Evolutionary conservation across 2,888 invertebrate genomes (phyloP).

Genomic region (Andrena bicolor): DNA sequence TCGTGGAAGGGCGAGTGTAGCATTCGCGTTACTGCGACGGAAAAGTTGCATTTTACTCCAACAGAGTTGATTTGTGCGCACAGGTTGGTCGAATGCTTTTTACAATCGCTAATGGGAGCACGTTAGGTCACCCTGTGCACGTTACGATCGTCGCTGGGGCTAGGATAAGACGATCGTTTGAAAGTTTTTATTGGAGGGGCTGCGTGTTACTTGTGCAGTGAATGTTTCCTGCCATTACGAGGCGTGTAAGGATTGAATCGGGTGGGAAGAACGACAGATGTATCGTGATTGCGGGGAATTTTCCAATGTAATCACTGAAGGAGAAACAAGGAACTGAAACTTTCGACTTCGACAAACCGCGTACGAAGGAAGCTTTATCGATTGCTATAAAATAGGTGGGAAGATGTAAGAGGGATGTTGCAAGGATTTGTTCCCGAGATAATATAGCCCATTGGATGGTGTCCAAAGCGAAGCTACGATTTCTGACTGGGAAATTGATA

Average conservation of each 20-base stretch:
- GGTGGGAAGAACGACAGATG: slow-evolving; percentile 10
- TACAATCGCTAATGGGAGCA: background rate
- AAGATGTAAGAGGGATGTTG: background rate
- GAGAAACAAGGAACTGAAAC: slow-evolving; percentile 17
- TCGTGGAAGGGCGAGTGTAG: background rate
- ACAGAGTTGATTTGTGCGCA: background rate
- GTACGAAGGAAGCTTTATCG: slow-evolving; percentile 24
- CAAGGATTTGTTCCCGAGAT: slow-evolving; percentile 13
- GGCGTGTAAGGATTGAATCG: background rate
- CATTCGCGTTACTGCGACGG: background rate
- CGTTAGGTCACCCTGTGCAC: slow-evolving; percentile 9
- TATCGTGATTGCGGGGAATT: slow-evolving; percentile 16
- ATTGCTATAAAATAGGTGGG: background rate
- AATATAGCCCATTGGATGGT: slow-evolving; percentile 15
- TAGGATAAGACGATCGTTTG: slow-evolving; percentile 34
- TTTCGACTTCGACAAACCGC: slow-evolving; percentile 41
- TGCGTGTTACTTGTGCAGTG: too few relatives aligned
- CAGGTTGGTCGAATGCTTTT: background rate
- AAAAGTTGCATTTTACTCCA: background rate
- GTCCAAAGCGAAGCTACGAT: background rate
- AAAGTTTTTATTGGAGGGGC: background rate
- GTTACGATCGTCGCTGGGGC: slow-evolving; percentile 17
- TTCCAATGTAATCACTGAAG: slow-evolving; percentile 28
- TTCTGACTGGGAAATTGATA: background rate
- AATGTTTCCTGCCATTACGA: too few relatives aligned